phyloP scores from a whole-genome alignment of 1,140 invertebrate species.

The Glossosoma conforme region DNA sequence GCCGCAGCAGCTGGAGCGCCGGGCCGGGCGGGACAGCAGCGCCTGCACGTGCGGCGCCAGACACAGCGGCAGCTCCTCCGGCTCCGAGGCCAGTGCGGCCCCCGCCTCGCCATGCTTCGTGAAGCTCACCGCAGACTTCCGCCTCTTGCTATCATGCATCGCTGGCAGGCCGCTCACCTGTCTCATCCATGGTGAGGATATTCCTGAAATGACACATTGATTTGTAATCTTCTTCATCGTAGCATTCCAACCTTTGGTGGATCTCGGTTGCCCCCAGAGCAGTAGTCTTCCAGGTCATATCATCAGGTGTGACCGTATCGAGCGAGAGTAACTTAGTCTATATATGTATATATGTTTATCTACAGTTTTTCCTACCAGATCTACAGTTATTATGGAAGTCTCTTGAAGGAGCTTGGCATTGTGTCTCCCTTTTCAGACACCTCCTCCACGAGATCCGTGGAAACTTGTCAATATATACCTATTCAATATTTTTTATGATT shows the following conservation, averaged over 20 bases:
- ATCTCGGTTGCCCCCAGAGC: neutral
- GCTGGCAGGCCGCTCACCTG: constrained; percentile 6
- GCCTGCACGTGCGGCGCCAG: constrained; percentile 73
- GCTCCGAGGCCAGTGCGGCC: constrained; percentile 44
- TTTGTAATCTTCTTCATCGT: neutral
- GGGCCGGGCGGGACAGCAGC: constrained; percentile 65
- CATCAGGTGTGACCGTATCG: neutral
- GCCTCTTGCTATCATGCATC: constrained; percentile 19
- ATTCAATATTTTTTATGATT: too few relatives aligned
- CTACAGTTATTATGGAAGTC: too few relatives aligned
- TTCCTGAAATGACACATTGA: constrained; percentile 2
- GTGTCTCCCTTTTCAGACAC: too few relatives aligned
- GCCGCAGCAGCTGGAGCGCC: constrained; percentile 69
- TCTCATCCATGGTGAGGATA: constrained; percentile 17
- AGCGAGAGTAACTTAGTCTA: neutral
- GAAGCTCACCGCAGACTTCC: constrained; percentile 18
- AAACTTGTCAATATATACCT: too few relatives aligned
- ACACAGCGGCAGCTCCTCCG: constrained; percentile 65
- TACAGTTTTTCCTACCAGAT: neutral
- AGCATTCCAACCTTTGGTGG: neutral
- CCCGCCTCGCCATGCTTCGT: constrained; percentile 12
- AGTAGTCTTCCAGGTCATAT: neutral
- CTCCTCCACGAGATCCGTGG: too few relatives aligned
- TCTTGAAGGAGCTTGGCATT: too few relatives aligned
- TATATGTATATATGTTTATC: neutral